Base-by-base conservation (phyloP, 2,797 vertebrate species). In the Pangasius djambal region DNA sequence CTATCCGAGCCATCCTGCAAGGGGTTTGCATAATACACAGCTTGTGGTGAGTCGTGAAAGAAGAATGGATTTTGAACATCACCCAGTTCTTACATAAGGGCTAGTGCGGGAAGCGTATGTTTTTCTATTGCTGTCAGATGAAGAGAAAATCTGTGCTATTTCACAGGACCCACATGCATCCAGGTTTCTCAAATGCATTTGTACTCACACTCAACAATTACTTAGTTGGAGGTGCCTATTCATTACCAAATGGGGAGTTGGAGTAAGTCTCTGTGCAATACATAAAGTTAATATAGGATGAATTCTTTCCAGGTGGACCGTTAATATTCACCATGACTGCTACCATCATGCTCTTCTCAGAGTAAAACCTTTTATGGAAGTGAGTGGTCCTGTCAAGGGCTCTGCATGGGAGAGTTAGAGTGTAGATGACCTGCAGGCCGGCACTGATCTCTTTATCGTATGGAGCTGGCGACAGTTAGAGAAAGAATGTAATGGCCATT, bases 91-190 rank as follows among this genome's bases (percentile, higher is more conserved):
- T 93, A 91, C 79, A 78, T 92, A 93, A 92, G 83, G 70, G 28
- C 63, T 72, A 57, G 37, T 87, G 48, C 57, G 72, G 82, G 88
- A 87, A 87, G 81, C 63, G 59, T 85, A 90, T 87, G 88, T 90
- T 87, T 90, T 90, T 86, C 70, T 91, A 90, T 92, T 89, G 63
- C 34, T 85, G 86, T 90, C 92, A 91, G 90, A 90, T 91, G 90
- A 90, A 85, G 44, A 31, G 52, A 78, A 88, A 88, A 86, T 88
- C 70, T 44, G 70, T 86, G 83, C 57, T 87, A 91, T 93, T 91
- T 90, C 61, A 89, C 75, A 25, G 28, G 75, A 78, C 75, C 82
- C 89, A 86, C 69, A 77, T 87, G 91, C 79, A 83, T 65, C 52
- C 82, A 88, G 48, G 8, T 69, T 91, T 77, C 55, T 84, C 28